Percentiles rank a stretch among this genome's conserved stretches.
These are phyloP conservation scores for Drosophila melanica DNA, from an alignment of 1,140 invertebrate genomes.

Conservation along the genomic window DNA sequence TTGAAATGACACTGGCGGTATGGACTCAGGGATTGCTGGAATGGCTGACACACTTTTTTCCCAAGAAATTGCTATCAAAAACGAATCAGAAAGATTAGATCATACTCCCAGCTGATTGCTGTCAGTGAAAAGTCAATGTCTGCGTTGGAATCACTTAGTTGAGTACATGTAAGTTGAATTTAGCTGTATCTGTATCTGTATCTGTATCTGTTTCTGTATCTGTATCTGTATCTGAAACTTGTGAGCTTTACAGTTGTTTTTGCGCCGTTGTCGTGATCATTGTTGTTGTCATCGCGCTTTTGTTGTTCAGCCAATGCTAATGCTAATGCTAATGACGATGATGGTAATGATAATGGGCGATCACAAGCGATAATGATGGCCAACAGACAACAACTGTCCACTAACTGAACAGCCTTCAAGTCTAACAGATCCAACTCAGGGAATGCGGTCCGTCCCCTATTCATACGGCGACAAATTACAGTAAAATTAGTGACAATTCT, in stretches of 20 bases:
- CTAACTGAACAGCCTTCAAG: constrained; percentile 43
- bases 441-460: constrained; percentile 18
- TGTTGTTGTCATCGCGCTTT: constrained; percentile 9
- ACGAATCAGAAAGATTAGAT: background rate
- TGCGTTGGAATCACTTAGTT: constrained; percentile 4
- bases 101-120: background rate
- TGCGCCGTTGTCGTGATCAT: constrained; percentile 32
- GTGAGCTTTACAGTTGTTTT: constrained; percentile 45
- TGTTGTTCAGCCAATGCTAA: constrained; percentile 20
- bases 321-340: constrained; percentile 24
- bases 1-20: too few species aligned
- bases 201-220: constrained; percentile 25
- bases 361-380: constrained; percentile 56
- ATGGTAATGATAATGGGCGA: constrained; percentile 52
- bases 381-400: constrained; percentile 36
- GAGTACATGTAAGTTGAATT: constrained; percentile 29
- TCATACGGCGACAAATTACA: constrained; percentile 27
- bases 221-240: too few species aligned
- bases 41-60: too few species aligned
- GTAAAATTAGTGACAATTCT: constrained; percentile 58
- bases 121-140: constrained; percentile 16
- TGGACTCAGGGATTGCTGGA: too few species aligned
- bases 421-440: constrained; percentile 17
- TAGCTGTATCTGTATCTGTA: constrained; percentile 35
- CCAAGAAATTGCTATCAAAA: background rate